Percentiles rank a stretch among this genome's conserved stretches.
phyloP scores from a whole-genome alignment of 2,113 vertebrate genomes.

The Turnix velox region DNA sequence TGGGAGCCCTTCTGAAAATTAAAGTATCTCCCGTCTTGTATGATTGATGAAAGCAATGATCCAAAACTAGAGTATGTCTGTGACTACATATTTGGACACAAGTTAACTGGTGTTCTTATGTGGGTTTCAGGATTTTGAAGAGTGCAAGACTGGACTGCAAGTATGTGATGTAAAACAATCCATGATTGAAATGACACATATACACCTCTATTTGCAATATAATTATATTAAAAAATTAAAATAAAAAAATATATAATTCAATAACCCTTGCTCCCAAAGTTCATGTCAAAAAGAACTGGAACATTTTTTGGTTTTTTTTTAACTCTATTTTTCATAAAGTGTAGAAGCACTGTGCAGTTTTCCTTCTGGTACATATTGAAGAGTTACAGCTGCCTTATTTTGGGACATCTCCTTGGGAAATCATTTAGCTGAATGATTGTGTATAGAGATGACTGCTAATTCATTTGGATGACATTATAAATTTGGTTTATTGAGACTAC shows the following conservation, averaged over 20 bases:
- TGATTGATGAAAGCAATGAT: neutral
- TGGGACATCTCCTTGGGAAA: slow-evolving; percentile 61
- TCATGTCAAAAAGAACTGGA: neutral
- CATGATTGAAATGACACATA: neutral
- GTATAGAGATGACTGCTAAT: slow-evolving; percentile 64
- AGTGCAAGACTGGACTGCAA: neutral
- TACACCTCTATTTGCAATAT: neutral
- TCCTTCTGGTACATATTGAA: neutral
- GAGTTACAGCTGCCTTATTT: slow-evolving; percentile 61
- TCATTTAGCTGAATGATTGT: slow-evolving; percentile 67
- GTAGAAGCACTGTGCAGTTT: neutral
- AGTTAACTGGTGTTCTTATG: neutral
- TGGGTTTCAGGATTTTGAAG: neutral
- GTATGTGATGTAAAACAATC: neutral
- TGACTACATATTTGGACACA: neutral
- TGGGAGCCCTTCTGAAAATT: neutral
- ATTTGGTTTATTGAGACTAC: slow-evolving; percentile 61
- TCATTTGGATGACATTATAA: slow-evolving; percentile 69
- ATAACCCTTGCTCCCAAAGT: neutral
- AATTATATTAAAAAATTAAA: neutral
- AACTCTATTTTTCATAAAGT: neutral
- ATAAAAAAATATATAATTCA: neutral
- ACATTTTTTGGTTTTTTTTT: too few species aligned
- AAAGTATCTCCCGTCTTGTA: neutral
- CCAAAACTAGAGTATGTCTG: neutral